Percentiles rank a stretch among this genome's conserved stretches.
Evolutionary conservation across 2,797 vertebrate species (phyloP).

Genomic region (Poecilia gillii): DNA sequence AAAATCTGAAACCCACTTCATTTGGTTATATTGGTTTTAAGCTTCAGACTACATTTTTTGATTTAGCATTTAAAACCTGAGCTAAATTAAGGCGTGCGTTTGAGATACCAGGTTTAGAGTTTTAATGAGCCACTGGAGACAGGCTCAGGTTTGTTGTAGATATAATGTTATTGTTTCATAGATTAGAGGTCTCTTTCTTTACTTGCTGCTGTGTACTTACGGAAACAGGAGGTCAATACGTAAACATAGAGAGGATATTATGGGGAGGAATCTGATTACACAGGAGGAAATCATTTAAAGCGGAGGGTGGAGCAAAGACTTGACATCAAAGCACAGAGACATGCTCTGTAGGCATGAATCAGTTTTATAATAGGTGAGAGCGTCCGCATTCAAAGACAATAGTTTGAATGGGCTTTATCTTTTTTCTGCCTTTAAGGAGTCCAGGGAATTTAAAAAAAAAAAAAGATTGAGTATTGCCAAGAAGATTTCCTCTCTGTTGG

Average conservation of each 20-base stretch:
- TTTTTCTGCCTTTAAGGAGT: constrained; percentile 31
- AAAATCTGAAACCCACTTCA: neutral
- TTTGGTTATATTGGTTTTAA: neutral
- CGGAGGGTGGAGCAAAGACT: constrained; percentile 29
- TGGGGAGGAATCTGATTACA: constrained; percentile 63
- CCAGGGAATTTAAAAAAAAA: constrained; percentile 17
- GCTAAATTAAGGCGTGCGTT: neutral
- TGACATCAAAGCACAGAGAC: constrained; percentile 41
- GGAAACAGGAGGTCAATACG: constrained; percentile 56
- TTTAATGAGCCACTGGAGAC: constrained; percentile 16
- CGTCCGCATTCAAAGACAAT: constrained; percentile 10
- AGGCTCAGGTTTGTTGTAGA: constrained; percentile 14
- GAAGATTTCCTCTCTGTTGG: constrained; percentile 58
- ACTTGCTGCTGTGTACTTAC: constrained; percentile 7
- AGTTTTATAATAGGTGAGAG: constrained; percentile 12
- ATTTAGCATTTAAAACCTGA: neutral
- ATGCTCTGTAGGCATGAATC: neutral
- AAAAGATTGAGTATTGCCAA: constrained; percentile 36
- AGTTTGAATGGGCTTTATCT: constrained; percentile 18
- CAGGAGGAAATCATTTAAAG: constrained; percentile 56
- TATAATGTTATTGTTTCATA: constrained; percentile 42
- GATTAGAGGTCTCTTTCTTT: constrained; percentile 27
- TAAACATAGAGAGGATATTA: constrained; percentile 74
- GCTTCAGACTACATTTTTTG: neutral
- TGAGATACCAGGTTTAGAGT: neutral